These are phyloP conservation scores for Choristoneura fumiferana DNA, from an alignment of 1,140 invertebrate species.

Conservation along the genomic window DNA sequence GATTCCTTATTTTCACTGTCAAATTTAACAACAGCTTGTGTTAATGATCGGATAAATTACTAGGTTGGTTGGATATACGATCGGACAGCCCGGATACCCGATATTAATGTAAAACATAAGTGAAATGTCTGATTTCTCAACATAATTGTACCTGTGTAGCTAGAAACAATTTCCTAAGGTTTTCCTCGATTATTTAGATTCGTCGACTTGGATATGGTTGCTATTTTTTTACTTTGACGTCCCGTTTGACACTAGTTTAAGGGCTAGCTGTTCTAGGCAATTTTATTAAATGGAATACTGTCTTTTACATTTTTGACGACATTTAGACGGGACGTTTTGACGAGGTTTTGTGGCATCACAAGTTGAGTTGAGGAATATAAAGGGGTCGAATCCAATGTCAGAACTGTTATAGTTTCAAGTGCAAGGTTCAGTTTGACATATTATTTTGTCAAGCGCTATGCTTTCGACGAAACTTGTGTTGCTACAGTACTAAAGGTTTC, in stretches of 20 bases:
- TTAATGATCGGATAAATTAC: too few species aligned
- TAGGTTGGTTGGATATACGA: too few species aligned
- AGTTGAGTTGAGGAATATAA: too few species aligned
- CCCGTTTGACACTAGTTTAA: conserved; percentile 13
- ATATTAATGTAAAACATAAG: conserved; percentile 59
- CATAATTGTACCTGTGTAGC: conserved; percentile 74
- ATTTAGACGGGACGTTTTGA: neutral
- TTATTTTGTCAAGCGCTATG: too few species aligned
- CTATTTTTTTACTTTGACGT: conserved; percentile 29
- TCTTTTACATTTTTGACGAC: neutral
- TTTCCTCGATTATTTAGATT: conserved; percentile 35
- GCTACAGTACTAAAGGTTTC: neutral
- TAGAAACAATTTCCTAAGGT: conserved; percentile 69
- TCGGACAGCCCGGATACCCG: neutral
- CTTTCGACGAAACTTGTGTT: too few species aligned
- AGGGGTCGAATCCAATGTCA: too few species aligned
- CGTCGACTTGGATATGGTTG: conserved; percentile 58
- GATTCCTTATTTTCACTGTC: too few species aligned
- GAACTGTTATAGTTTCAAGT: neutral
- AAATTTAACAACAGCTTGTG: too few species aligned
- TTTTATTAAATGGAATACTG: neutral
- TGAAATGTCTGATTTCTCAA: conserved; percentile 62
- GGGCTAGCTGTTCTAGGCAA: neutral
- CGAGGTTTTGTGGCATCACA: neutral
- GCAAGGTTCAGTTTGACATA: neutral